These are phyloP conservation scores for Patiria miniata DNA, from an alignment of 35 echinoderm and acorn worm genomes.

Conservation along the genomic window DNA sequence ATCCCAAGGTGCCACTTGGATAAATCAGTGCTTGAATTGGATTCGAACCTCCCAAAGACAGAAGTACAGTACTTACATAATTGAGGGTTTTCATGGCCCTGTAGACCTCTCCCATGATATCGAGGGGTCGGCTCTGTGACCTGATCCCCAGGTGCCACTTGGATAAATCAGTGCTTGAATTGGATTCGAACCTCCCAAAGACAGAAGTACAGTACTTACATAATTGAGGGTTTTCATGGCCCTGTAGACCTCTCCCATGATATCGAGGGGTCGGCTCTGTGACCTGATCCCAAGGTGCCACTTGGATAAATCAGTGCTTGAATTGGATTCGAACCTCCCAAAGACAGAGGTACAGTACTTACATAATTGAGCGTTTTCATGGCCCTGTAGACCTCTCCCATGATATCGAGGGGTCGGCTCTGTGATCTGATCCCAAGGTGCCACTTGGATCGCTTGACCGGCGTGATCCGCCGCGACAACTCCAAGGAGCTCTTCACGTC, in stretches of 20 bases:
- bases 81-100: slow-evolving; percentile 82
- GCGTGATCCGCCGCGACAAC: slow-evolving; percentile 57
- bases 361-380: slow-evolving; percentile 88
- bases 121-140: slow-evolving; percentile 90
- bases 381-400: slow-evolving; percentile 86
- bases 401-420: slow-evolving; percentile 91
- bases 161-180: no score
- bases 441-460: slow-evolving; percentile 94
- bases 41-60: no score
- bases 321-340: no score
- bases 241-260: slow-evolving; percentile 89
- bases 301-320: no score
- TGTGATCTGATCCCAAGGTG: slow-evolving; percentile 95
- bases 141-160: slow-evolving; percentile 95
- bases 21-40: no score
- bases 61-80: slow-evolving; percentile 86
- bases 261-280: slow-evolving; percentile 91
- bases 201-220: no score
- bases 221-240: slow-evolving; percentile 84
- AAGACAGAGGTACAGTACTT: neutral
- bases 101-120: slow-evolving; percentile 93
- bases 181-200: no score
- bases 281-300: slow-evolving; percentile 94
- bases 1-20: slow-evolving; percentile 98
- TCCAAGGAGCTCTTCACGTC: slow-evolving; percentile 1